Evolutionary conservation across 2,888 invertebrate species (phyloP), one percentile per base, ranked within the genome.

Genomic region (Metacarcinus magister): DNA sequence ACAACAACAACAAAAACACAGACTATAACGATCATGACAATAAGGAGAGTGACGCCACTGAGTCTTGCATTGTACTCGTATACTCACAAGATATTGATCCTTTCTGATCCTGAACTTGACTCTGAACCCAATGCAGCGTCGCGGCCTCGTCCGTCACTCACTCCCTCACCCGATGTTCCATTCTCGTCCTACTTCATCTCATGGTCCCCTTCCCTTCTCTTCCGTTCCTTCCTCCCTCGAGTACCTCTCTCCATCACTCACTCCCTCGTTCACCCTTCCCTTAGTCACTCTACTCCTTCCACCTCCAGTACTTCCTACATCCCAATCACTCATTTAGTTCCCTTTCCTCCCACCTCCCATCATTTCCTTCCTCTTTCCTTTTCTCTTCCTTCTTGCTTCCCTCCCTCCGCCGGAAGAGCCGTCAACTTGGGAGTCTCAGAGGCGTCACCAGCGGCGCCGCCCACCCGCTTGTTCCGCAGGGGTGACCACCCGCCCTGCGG

Each of bases 341-440:
- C 82, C 28, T 82, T 82, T 32, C 67, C 10, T 82, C 28, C 28
- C 10, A 4, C 43, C 44, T n/a, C 23, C 90, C 44, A 19, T 32
- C 39, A 32, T 48, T 16, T 28, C 48, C 10, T 44, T 46, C 48
- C 44, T 92, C 46, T 92, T 28, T 92, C 13, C 4, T 46, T 28
- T 92, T 46, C 23, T 46, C 90, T 90, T 46, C 46, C 82, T 28
- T 1, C 82, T 32, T 28, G 28, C 82, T n/a, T 92, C 92, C 48
- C 92, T 92, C 92, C 48, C 92, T 92, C 44, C n/a, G 92, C 43
- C 48, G 48, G 92, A 92, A 82, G 82, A 82, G 19, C 82, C 16
- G 44, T 92, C 44, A 44, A 46, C 44, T 92, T 46, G 44, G 67
- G 67, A 67, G 67, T 67, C n/a, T 23, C n/a, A 23, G 28, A 28